Base-by-base conservation (phyloP, 2,113 vertebrate species). In the Dromiciops gliroides region DNA sequence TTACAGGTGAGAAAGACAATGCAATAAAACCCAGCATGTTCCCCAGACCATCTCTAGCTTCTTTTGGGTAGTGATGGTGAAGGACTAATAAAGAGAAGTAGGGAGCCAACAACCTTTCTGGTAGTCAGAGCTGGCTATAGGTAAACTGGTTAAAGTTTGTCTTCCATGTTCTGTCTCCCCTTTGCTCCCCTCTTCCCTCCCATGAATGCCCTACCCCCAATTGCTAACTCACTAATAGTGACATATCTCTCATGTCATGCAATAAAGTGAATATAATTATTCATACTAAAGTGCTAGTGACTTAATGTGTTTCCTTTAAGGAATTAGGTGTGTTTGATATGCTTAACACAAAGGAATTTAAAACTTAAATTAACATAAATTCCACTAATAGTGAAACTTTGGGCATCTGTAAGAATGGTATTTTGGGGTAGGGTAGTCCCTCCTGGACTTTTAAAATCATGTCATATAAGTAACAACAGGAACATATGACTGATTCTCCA, bases 1-100 rank as follows among this genome's bases (percentile, higher is more conserved):
- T 98, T 99, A 97, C 99, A 99, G 99, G 99, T 99, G 95, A 98
- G 98, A 95, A 56, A 92, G 91, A n/a, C 3, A 88, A 47, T 94
- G 16, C 23, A 50, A 51, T 89, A 51, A 51, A 53, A 22, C 50
- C 24, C 14, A 10, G 67, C 92, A 48, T 24, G 22, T 47, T 92
- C 37, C n/a, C 37, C 52, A 53, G 37, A 51, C 31, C 24, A 91
- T 19, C 22, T 91, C 37, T 10, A 22, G 37, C 7, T 24, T 48
- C 47, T 92, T 89, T 48, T 89, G 31, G 37, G 49, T 50, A 37
- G 90, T 31, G 56, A 23, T 44, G 67, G n/a, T 67, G 28, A 83
- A 8, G 16, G 2, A 83, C 16, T 44, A 44, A 16, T 19, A 83
- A 26, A 56, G 52, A 44, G 56, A 92, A 91, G 48, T 75, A 90